Base-by-base conservation (phyloP, 2,113 vertebrate species). In the Indri indri region DNA sequence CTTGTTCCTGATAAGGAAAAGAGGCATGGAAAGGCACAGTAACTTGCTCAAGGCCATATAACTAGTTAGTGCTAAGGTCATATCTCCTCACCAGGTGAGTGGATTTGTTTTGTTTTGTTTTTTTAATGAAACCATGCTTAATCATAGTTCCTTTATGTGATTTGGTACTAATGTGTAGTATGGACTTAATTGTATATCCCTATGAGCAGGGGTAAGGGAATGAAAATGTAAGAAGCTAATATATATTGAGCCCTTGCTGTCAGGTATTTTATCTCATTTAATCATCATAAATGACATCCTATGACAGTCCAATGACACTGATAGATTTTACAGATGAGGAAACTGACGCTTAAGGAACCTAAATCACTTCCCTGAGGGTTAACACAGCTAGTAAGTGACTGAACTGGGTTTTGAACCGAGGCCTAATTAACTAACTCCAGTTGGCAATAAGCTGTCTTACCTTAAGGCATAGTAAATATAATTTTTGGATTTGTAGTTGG, bases 61-160 rank as follows among this genome's bases (percentile, higher is more conserved):
- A 83, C 27, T 63, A 63, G 10, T 61, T 90, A 13, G n/a, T 84
- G 18, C 61, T 88, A 83, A 81, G 42, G 20, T 30, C 50, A 47
- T 20, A 61, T 92, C 47, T 76, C 8, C 76, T 96, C 11, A 84
- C 50, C 10, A 70, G 30, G 16, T 13, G 45, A 77, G 10, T 82
- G 25, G 16, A 1, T 50, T 32, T 88, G 23, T 77, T 65, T 22
- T 71, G 27, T 47, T 68, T 71, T 85, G 27, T 61, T 65, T 70
- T 71, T 65, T 73, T 14, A 77, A 74, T 37, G 50, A 96, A 73
- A 50, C 30, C n/a, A 70, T 50, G 27, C 59, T 91, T 92, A 89
- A n/a, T 94, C 80, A 88, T n/a, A 71, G 52, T 94, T 95, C 34
- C 71, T 96, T 96, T 90, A n/a, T 88, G 30, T 96, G 71, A 79